Base-by-base conservation (phyloP, 1,140 invertebrate genomes). In the Meloidogyne hapla region DNA sequence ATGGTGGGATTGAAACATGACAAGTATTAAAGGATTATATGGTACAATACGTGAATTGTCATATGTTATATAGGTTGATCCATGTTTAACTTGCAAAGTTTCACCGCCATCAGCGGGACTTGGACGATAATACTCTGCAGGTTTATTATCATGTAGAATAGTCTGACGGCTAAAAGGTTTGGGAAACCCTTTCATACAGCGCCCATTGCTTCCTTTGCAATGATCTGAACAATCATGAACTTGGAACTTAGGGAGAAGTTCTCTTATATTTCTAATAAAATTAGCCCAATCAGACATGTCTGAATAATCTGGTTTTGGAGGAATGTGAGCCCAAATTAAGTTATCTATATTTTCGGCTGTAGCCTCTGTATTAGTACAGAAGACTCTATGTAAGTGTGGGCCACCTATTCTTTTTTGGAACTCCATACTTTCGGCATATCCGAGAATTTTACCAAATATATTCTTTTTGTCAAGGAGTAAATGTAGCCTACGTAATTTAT, bases 131-230 rank as follows among this genome's bases (percentile, higher is more conserved):
- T 69, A 69, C 0, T 69, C 38, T 1, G 67, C 67, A 1, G 67
- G 67, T 13, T 25, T 69, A 69, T 69, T 25, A 2, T 69, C 67
- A 69, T 45, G 25, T 2, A 69, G 5, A 13, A 33, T 33, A 23
- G 67, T 69, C 0, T 69, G 67, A 1, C 13, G 21, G 3, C 1
- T 18, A 15, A 38, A 69, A 28, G 67, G 67, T 25, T 69, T 69
- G 10, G 67, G 67, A 33, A 69, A 69, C 1, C 28, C 28, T 69
- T 69, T 69, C 38, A 40, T 40, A 48, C 67, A 69, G 12, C 67
- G 40, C 0, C 67, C 67, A 45, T 69, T 23, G 0, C 1, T 3
- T 21, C 48, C 25, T 3, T 4, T 21, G 2, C 67, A 69, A 33
- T 26, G 67, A 2, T 21, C 10, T 0, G 21, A 23, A 33, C 28